Evolutionary conservation across 2,113 vertebrate genomes (phyloP).

Genomic region (Psittacula cyanocephala): DNA sequence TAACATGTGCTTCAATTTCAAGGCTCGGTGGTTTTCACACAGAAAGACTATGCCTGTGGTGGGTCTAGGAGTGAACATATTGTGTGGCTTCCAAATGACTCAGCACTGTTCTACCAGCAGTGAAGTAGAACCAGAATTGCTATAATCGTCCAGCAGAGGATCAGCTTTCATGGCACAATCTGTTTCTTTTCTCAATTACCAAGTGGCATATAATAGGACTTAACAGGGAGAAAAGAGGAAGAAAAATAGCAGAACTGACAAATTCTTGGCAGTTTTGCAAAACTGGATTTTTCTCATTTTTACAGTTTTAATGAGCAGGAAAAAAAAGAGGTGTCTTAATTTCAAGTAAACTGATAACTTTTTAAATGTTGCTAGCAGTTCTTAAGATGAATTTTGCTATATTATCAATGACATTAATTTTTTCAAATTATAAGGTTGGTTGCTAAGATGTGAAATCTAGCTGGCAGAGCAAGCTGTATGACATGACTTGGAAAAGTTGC

Average conservation of each 20-base stretch:
- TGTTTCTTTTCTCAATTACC: slow-evolving; percentile 32
- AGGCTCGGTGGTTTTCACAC: slow-evolving; percentile 14
- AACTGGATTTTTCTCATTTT: background rate
- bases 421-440: background rate
- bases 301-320: background rate
- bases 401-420: background rate
- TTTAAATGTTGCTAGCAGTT: background rate
- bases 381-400: background rate
- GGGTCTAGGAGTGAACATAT: slow-evolving; percentile 21
- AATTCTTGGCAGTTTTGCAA: slow-evolving; percentile 12
- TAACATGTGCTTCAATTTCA: slow-evolving; percentile 47
- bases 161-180: slow-evolving; percentile 43
- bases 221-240: slow-evolving; percentile 2
- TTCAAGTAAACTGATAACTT: background rate
- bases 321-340: background rate
- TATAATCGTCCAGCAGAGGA: slow-evolving; percentile 34
- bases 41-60: slow-evolving; percentile 37
- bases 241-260: slow-evolving; percentile 18
- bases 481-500: background rate
- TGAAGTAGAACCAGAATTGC: slow-evolving; percentile 1
- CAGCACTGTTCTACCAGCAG: slow-evolving; percentile 39
- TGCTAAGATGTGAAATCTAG: background rate
- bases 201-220: background rate
- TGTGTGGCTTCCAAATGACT: slow-evolving; percentile 56
- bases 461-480: background rate